Base-by-base conservation (phyloP, 2,888 invertebrate genomes). In the Apocheima hispidaria region DNA sequence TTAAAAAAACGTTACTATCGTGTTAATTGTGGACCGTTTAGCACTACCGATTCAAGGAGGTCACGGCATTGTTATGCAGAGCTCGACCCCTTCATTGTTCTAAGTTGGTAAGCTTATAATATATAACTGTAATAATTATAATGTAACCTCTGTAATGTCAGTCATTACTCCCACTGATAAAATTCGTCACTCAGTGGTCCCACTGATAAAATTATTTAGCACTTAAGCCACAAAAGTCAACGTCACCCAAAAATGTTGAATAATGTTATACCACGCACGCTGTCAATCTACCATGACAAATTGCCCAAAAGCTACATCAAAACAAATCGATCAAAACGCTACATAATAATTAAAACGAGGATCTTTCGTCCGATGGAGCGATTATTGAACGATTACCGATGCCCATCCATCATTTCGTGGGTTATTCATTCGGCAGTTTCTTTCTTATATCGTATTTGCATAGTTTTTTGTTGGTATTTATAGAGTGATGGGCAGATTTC, bases 361-460 rank as follows among this genome's bases (percentile, higher is more conserved):
- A 68, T 71, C 67, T 71, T 64, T 63, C 53, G 54, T 54, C 41
- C 69, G 63, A 69, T 65, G 62, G 68, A 68, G 54, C 70, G 68
- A 65, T 72, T 66, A 70, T 63, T 43, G 62, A 55, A 50, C 59
- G 65, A 66, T 68, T 63, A 63, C 64, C 40, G 51, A 33, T n/a
- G 35, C 18, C 44, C 63, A 69, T 69, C 69, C 54, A 69, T 69
- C 69, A 69, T 60, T 49, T 48, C 35, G 44, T 44, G 23, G 26
- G 40, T 18, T 58, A 63, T 63, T 56, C 65, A 60, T 60, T 40
- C 40, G 52, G 54, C 64, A 54, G 58, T 64, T 54, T 51, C 48
- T 50, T 53, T 52, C 43, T 54, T 49, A 53, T 60, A 36, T 48
- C 33, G 51, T 55, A 43, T 63, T 65, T 67, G 58, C 60, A 67